Conservation (phyloP, 30 jellyfish, hydroid and myxozoan species). For the Hydractinia symbiolongicarpus region DNA sequence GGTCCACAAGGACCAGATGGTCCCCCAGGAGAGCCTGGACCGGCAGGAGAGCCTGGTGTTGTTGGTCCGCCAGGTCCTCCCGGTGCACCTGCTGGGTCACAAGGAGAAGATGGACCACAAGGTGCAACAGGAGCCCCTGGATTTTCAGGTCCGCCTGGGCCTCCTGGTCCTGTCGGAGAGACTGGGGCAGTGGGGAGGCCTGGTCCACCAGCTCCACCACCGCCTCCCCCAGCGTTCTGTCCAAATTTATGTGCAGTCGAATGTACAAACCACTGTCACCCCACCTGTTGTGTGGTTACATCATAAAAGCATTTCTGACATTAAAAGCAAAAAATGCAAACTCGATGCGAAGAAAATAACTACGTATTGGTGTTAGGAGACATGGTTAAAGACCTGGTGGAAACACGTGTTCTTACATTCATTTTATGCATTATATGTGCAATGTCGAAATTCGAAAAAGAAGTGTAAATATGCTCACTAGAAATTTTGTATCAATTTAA, state of each 20-base stretch:
- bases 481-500: no score
- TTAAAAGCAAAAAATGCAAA: no score
- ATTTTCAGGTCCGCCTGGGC: constrained; percentile 78
- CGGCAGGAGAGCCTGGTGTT: constrained; percentile 56
- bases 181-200: constrained; percentile 65
- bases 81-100: constrained; percentile 33
- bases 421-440: no score
- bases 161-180: constrained; percentile 59
- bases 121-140: constrained; percentile 87
- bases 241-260: background rate
- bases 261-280: constrained; percentile 11
- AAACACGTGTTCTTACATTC: no score
- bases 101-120: constrained; percentile 85
- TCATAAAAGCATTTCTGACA: no score
- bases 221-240: background rate
- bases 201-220: constrained; percentile 53
- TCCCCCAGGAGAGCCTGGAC: constrained; percentile 54
- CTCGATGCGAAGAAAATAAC: no score
- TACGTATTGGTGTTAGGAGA: no score
- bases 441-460: no score
- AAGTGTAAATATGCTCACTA: no score
- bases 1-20: constrained; percentile 93
- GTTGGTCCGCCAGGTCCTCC: constrained; percentile 65
- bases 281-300: background rate
- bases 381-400: no score